Evolutionary conservation across 1,140 invertebrate species (phyloP).

Genomic region (Planococcus citri): DNA sequence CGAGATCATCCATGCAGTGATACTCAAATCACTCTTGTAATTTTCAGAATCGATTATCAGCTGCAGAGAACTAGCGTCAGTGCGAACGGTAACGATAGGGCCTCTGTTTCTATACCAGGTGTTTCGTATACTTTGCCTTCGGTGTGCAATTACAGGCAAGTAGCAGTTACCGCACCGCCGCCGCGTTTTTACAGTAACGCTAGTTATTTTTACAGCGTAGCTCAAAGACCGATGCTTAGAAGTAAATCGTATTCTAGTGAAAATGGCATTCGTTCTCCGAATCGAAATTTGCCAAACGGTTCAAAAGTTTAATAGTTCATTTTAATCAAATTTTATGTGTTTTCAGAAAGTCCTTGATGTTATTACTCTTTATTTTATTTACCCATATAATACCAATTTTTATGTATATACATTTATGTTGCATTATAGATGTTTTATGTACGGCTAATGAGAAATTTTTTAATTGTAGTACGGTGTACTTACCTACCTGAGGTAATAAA

Average conservation of each 20-base stretch:
- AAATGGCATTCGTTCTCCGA: conserved; percentile 4
- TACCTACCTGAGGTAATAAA: too few species aligned
- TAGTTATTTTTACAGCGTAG: conserved; percentile 1
- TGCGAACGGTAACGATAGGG: conserved; percentile 1
- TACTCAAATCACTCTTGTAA: too few species aligned
- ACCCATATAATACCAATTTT: not conserved
- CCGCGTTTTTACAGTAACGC: conserved; percentile 11
- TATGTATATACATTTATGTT: not conserved
- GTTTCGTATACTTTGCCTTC: conserved; percentile 12
- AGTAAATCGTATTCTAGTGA: conserved; percentile 10
- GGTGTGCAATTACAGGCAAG: conserved; percentile 5
- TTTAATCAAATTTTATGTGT: not conserved
- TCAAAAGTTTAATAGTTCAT: not conserved
- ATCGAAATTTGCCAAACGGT: not conserved
- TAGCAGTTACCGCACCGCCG: conserved; percentile 8
- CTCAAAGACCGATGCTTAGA: conserved; percentile 11
- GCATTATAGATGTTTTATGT: not conserved
- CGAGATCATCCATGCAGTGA: too few species aligned
- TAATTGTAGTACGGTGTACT: not conserved
- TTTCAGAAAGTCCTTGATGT: not conserved
- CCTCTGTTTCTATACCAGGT: not conserved
- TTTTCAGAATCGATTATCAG: conserved; percentile 12
- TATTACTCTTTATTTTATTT: not conserved
- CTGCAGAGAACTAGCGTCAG: not conserved
- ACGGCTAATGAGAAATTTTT: not conserved